Conservation (phyloP, 2,113 vertebrate species). For the Apodemus sylvaticus region DNA sequence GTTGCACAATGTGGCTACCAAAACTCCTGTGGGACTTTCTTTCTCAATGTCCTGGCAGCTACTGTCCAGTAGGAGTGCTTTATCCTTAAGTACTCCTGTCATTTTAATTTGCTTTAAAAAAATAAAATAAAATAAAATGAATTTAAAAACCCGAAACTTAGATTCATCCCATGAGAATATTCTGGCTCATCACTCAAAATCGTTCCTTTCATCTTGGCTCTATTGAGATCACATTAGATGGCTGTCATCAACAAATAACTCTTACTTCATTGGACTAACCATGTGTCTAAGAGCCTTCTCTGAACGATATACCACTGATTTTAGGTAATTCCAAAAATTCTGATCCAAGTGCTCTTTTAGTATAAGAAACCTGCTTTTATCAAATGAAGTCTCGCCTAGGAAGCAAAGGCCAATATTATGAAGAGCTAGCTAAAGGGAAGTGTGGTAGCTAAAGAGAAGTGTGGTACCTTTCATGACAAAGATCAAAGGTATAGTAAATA, state of each 20-base stretch:
- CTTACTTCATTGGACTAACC: neutral
- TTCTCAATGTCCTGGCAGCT: slow-evolving; percentile 23
- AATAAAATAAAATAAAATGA: neutral
- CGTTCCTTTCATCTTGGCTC: neutral
- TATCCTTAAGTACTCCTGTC: slow-evolving; percentile 18
- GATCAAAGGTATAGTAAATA: neutral
- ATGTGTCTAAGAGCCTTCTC: too few relatives aligned
- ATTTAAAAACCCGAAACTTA: neutral
- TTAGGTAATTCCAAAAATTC: neutral
- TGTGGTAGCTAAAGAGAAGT: neutral
- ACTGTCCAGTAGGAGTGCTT: neutral
- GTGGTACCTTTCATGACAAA: neutral
- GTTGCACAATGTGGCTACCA: slow-evolving; percentile 62
- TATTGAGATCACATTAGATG: neutral
- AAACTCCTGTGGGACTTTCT: neutral
- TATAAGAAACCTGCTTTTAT: neutral
- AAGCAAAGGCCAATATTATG: neutral
- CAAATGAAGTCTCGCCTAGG: neutral
- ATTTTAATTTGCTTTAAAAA: slow-evolving; percentile 19
- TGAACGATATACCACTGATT: neutral
- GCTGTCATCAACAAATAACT: neutral
- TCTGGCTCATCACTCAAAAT: slow-evolving; percentile 37
- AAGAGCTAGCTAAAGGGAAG: neutral
- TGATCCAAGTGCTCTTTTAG: neutral
- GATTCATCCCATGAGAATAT: neutral